phyloP scores from a whole-genome alignment of 2,797 vertebrate genomes.

The Bovichtus variegatus region DNA sequence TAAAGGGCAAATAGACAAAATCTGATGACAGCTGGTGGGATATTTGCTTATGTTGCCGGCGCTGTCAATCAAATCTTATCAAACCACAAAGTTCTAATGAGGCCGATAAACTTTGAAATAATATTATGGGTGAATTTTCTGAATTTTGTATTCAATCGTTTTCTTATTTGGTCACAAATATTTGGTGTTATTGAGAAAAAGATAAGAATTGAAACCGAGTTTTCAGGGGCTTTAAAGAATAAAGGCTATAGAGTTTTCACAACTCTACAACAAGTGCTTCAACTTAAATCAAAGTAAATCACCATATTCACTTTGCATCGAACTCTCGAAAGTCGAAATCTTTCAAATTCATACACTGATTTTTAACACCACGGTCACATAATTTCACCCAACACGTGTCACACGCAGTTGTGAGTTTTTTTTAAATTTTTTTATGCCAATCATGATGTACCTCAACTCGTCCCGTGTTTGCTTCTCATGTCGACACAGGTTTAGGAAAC shows the following conservation, averaged over 20 bases:
- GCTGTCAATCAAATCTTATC: slow-evolving; percentile 2
- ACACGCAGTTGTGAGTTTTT: neutral
- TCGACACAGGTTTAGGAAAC: slow-evolving; percentile 70
- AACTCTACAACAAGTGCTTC: neutral
- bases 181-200: neutral
- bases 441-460: slow-evolving; percentile 15
- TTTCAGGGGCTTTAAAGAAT: neutral
- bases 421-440: neutral
- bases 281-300: neutral
- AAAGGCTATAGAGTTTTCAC: neutral
- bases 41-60: slow-evolving; percentile 7
- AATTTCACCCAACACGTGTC: neutral
- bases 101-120: neutral
- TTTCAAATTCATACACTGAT: neutral
- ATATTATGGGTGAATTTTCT: neutral
- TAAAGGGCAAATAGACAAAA: slow-evolving; percentile 12
- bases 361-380: slow-evolving; percentile 5
- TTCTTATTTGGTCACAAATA: neutral
- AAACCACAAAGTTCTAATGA: neutral
- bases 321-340: neutral
- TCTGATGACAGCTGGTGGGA: neutral
- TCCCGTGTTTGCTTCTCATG: slow-evolving; percentile 44
- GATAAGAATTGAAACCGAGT: neutral
- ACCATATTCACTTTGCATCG: neutral
- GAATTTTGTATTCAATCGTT: neutral